Evolutionary conservation across 2,888 invertebrate species (phyloP).

Genomic region (Vanessa cardui): DNA sequence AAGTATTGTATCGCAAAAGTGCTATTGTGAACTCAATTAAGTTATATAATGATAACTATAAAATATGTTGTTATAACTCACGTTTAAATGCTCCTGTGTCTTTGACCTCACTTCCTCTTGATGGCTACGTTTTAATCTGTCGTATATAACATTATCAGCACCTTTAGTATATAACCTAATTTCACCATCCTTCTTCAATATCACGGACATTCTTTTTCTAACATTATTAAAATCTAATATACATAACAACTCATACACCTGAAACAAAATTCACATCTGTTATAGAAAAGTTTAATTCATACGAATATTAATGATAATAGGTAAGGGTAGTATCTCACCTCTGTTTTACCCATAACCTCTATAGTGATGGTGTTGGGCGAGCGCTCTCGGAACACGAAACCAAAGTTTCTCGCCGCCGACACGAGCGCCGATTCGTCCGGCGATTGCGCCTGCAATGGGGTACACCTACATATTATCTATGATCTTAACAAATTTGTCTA

Average conservation of each 20-base stretch:
- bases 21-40: too few species aligned
- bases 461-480: too few species aligned
- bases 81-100: conserved; percentile 97
- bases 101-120: conserved; percentile 90
- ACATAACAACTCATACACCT: conserved; percentile 97
- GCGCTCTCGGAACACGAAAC: conserved; percentile 97
- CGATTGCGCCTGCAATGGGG: conserved; percentile 91
- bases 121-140: conserved; percentile 89
- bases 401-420: conserved; percentile 98
- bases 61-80: conserved; percentile 75
- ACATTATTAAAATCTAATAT: conserved; percentile 99
- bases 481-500: too few species aligned
- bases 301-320: not conserved
- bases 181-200: conserved; percentile 90
- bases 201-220: conserved; percentile 99
- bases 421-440: conserved; percentile 99
- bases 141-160: conserved; percentile 98
- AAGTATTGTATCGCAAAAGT: too few species aligned
- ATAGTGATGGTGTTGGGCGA: conserved; percentile 96
- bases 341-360: conserved; percentile 91
- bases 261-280: conserved; percentile 56
- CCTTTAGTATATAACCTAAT: conserved; percentile 98
- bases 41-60: too few species aligned
- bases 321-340: conserved; percentile 66
- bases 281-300: conserved; percentile 1